Evolutionary conservation across 2,888 invertebrate species (phyloP).

Genomic region (Amblyteles armatorius): DNA sequence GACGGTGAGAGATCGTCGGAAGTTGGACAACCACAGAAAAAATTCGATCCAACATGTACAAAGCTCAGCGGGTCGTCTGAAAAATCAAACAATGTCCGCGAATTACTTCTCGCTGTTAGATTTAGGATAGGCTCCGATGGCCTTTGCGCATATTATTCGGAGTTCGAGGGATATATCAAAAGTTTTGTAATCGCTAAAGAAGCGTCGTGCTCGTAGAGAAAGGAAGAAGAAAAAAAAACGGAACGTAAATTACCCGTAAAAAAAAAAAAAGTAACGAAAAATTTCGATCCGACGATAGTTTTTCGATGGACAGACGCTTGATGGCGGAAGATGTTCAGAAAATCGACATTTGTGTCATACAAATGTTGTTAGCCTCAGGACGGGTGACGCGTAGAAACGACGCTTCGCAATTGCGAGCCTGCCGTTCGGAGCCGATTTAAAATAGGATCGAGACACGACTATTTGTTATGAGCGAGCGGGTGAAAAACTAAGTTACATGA

Average conservation of each 20-base stretch:
- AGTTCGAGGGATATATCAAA: conserved; percentile 50
- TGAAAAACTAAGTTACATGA: conserved; percentile 82
- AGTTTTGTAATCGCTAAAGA: conserved; percentile 6
- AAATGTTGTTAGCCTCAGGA: conserved; percentile 58
- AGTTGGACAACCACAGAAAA: background rate
- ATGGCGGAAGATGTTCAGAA: conserved; percentile 72
- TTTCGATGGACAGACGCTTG: conserved; percentile 81
- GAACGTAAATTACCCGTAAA: background rate
- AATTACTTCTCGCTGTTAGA: conserved; percentile 80
- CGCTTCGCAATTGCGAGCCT: conserved; percentile 38
- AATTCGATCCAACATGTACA: conserved; percentile 58
- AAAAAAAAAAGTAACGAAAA: background rate
- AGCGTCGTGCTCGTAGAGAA: background rate
- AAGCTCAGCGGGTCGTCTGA: conserved; percentile 58
- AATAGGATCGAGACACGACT: conserved; percentile 61
- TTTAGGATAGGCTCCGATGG: conserved; percentile 76
- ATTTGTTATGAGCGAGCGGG: conserved; percentile 71
- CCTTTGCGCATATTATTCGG: conserved; percentile 50
- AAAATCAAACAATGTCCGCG: conserved; percentile 77
- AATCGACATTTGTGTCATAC: conserved; percentile 70
- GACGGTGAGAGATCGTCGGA: background rate
- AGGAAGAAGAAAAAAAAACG: conserved; percentile 10
- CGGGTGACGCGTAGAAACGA: conserved; percentile 46
- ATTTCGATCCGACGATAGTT: conserved; percentile 70
- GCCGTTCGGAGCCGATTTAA: conserved; percentile 33